Base-by-base conservation (phyloP, 1,140 invertebrate species). In the Drosophila athabasca region DNA sequence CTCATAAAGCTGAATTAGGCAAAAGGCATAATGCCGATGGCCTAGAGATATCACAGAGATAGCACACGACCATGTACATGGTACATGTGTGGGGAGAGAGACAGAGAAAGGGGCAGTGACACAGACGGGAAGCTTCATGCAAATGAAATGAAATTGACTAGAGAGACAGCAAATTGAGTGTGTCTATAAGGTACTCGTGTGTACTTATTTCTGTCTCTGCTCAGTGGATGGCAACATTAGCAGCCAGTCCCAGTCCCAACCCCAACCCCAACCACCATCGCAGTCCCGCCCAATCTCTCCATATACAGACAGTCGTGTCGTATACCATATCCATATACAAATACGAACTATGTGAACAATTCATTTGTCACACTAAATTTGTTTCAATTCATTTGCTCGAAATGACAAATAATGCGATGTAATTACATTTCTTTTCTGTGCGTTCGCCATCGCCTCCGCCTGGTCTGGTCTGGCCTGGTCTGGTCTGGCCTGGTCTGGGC, bases 281-380 rank as follows among this genome's bases (percentile, higher is more conserved):
- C 31, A 5, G 3, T 31, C 3, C 49, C 50, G 11, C 26, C 43
- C 46, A 3, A 15, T 1, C 41, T 49, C 44, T 19, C 43, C 43
- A 9, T 35, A 31, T 3, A 9, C 31, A 31, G 31, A 31, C 31
- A 31, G 8, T 31, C 8, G 31, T 31, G 3, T 31, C 31, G 29
- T 29, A 29, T 29, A 29, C 31, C 41, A 55, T 19, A 9, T 46
- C 53, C 48, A 44, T 49, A 7, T 41, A 48, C 55, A 68, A 57
- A 72, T 62, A 35, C 3, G 17, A 19, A 72, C 29, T 43, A 58
- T 69, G 66, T 69, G 64, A 80, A 89, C 84, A 90, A 89, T 89
- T 90, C 82, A 90, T 90, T 90, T 90, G 87, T 90, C 87, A 90
- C 87, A 90, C 87, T 90, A 90, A 90, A 90, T 90, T 90, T 90